A percentile compares a stretch with the other conserved stretches of the same genome.
phyloP scores from a whole-genome alignment of 2,888 invertebrate genomes.

The Platycheirus albimanus region DNA sequence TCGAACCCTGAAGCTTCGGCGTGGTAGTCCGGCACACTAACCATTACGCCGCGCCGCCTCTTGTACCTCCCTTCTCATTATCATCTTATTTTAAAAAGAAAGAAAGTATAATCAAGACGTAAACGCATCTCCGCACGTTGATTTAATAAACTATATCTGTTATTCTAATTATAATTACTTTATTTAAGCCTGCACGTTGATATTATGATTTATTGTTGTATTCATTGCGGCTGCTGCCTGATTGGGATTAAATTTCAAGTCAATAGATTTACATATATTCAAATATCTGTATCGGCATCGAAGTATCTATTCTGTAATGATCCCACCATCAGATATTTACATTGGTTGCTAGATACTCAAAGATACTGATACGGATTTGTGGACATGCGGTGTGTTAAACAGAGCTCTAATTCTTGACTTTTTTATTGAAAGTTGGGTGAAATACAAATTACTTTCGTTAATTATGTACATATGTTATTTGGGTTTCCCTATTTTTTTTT shows the following conservation, averaged over 20 bases:
- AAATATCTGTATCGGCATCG: neutral
- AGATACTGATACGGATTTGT: neutral
- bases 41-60: too few relatives aligned
- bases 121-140: neutral
- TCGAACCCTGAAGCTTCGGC: too few relatives aligned
- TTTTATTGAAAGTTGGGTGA: too few relatives aligned
- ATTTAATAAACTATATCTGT: neutral
- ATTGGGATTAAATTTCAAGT: constrained; percentile 13
- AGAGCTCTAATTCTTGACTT: too few relatives aligned
- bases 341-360: too few relatives aligned
- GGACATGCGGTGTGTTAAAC: neutral
- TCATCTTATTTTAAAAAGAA: too few relatives aligned
- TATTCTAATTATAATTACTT: neutral
- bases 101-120: neutral
- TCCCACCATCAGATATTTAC: neutral
- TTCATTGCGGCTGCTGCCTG: constrained; percentile 5
- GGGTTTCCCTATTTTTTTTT: too few relatives aligned
- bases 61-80: too few relatives aligned
- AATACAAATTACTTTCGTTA: too few relatives aligned
- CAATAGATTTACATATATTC: neutral
- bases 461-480: too few relatives aligned
- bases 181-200: neutral
- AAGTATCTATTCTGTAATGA: neutral
- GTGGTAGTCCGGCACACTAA: too few relatives aligned
- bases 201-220: neutral